phyloP scores from a whole-genome alignment of 2,113 vertebrate genomes.

The Todiramphus chloris region DNA sequence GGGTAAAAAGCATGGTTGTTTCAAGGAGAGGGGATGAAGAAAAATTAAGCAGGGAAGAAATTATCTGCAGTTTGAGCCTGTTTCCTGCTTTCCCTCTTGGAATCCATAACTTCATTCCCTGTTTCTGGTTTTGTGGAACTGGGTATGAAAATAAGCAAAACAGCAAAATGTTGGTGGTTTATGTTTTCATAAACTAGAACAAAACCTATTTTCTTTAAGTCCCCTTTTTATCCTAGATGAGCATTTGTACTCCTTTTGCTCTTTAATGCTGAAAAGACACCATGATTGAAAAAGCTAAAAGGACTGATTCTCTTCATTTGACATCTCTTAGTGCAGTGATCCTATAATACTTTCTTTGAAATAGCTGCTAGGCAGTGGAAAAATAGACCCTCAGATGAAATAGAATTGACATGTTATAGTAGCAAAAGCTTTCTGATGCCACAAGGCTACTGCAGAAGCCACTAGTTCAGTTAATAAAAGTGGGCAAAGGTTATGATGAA shows the following conservation, averaged over 20 bases:
- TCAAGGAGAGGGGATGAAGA: neutral
- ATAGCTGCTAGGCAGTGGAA: neutral
- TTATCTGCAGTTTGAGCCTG: neutral
- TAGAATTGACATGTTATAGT: neutral
- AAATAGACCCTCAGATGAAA: neutral
- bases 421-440: neutral
- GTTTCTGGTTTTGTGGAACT: neutral
- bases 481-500: neutral
- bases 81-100: neutral
- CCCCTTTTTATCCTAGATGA: neutral
- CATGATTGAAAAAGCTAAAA: neutral
- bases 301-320: neutral
- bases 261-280: neutral
- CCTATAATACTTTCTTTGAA: neutral
- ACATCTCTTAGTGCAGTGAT: neutral
- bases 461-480: neutral
- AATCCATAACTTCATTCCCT: constrained; percentile 10
- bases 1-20: neutral
- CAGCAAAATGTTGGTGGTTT: neutral
- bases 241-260: neutral
- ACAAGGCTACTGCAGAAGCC: neutral
- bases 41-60: neutral
- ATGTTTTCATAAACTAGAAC: neutral
- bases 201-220: neutral
- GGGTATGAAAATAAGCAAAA: neutral